Percentiles rank a stretch among this genome's conserved stretches.
Evolutionary conservation across 2,113 vertebrate genomes (phyloP).

Genomic region (Podarcis muralis): DNA sequence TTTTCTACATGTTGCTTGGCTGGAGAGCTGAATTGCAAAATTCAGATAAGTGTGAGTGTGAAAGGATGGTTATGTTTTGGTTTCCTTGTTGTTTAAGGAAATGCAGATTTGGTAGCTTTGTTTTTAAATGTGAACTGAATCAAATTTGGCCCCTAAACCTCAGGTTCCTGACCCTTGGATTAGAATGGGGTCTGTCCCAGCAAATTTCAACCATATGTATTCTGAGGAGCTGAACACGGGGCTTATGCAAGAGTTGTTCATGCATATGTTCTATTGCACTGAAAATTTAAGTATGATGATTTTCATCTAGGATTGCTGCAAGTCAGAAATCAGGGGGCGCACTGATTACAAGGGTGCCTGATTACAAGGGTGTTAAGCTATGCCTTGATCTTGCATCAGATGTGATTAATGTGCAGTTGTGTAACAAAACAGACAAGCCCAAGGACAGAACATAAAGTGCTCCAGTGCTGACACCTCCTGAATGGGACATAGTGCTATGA

Average conservation of each 20-base stretch:
- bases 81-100: too few relatives aligned
- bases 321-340: not conserved
- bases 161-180: too few relatives aligned
- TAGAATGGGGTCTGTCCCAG: too few relatives aligned
- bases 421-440: not conserved
- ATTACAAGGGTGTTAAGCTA: not conserved
- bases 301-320: not conserved
- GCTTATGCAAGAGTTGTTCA: not conserved
- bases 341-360: not conserved
- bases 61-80: too few relatives aligned
- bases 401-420: not conserved
- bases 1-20: too few relatives aligned
- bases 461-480: constrained; percentile 31
- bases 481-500: not conserved
- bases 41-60: too few relatives aligned
- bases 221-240: not conserved
- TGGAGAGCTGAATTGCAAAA: too few relatives aligned
- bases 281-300: not conserved
- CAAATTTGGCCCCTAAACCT: too few relatives aligned
- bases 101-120: too few relatives aligned
- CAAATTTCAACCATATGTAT: too few relatives aligned
- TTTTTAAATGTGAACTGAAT: too few relatives aligned
- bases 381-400: not conserved
- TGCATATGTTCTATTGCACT: not conserved
- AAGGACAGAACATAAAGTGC: constrained; percentile 13